Percentiles rank a stretch among this genome's conserved stretches.
These are phyloP conservation scores for Alligator sinensis DNA, from an alignment of 2,113 vertebrate genomes.

Conservation along the genomic window DNA sequence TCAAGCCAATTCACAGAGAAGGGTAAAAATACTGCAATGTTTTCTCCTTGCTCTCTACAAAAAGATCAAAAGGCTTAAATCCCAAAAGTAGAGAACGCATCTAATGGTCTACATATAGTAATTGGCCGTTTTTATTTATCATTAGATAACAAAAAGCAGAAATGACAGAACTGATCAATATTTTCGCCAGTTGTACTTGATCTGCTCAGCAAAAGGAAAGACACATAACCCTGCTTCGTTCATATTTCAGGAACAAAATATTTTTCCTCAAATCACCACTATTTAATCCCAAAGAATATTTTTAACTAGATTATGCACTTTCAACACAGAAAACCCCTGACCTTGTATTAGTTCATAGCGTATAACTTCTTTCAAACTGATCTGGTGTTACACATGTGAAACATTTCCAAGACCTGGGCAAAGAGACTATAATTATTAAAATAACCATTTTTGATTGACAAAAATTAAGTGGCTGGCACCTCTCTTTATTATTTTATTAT, in stretches of 20 bases:
- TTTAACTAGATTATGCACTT: background rate
- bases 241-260: accelerated
- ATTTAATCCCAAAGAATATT: background rate
- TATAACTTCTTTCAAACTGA: background rate
- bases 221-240: background rate
- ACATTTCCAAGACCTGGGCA: background rate
- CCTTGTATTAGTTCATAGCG: background rate
- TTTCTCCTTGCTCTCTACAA: background rate
- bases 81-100: background rate
- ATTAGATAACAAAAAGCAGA: background rate
- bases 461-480: no score
- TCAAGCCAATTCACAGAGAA: constrained; percentile 48
- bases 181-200: background rate
- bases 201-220: background rate
- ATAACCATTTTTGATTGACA: no score
- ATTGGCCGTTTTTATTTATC: background rate
- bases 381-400: background rate
- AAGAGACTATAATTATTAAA: no score
- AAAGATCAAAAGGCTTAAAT: background rate
- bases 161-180: background rate
- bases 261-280: background rate
- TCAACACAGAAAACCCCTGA: background rate
- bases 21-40: background rate
- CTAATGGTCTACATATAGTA: background rate
- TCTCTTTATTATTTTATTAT: no score